Conservation (phyloP, 2,797 vertebrate species). For the Crenuchus spilurus region DNA sequence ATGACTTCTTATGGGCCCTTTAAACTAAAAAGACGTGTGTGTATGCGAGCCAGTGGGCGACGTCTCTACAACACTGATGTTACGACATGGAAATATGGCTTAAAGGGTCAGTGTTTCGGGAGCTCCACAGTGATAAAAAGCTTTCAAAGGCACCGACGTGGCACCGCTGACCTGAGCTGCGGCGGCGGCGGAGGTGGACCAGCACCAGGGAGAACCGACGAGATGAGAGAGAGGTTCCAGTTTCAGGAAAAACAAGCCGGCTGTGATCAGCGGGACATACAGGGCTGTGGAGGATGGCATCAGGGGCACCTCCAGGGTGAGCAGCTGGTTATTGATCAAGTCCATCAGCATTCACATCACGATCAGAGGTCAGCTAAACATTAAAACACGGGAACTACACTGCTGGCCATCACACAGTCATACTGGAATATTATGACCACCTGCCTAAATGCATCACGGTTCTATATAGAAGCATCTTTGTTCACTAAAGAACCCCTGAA, state of each 20-base stretch:
- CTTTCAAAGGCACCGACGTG: constrained; percentile 51
- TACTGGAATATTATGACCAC: too few relatives aligned
- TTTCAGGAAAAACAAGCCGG: constrained; percentile 23
- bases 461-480: too few relatives aligned
- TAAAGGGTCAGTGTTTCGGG: constrained; percentile 23
- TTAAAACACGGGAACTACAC: constrained; percentile 22
- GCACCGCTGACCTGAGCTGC: constrained; percentile 41
- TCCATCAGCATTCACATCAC: neutral
- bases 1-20: neutral
- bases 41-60: neutral
- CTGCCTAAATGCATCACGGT: too few relatives aligned
- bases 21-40: neutral
- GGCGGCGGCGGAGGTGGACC: constrained; percentile 31
- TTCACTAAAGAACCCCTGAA: too few relatives aligned
- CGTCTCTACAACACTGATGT: constrained; percentile 16
- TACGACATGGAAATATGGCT: neutral
- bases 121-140: constrained; percentile 21
- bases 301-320: too few relatives aligned
- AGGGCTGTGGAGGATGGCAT: too few relatives aligned
- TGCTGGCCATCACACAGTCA: neutral
- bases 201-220: constrained; percentile 45
- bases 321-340: constrained; percentile 3
- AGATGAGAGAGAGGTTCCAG: constrained; percentile 8
- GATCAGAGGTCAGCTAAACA: constrained; percentile 3
- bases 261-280: neutral